Evolutionary conservation across 1,140 invertebrate species (phyloP).

Genomic region (Trissolcus basalis): DNA sequence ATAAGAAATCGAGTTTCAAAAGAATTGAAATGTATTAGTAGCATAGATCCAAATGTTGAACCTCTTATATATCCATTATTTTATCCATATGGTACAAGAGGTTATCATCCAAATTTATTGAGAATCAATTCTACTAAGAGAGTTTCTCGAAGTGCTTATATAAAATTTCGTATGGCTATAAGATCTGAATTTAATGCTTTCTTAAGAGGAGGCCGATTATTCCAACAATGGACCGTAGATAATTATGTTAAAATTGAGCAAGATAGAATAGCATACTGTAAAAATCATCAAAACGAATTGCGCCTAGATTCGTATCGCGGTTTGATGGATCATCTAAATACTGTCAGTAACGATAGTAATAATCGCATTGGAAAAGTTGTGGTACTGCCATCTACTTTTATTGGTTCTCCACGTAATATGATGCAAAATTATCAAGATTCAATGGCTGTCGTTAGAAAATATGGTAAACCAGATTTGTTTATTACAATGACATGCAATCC

Average conservation of each 20-base stretch:
- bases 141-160: too few relatives aligned
- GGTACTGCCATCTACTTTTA: conserved; percentile 72
- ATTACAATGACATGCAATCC: conserved; percentile 56
- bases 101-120: conserved; percentile 8
- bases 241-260: too few relatives aligned
- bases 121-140: conserved; percentile 1
- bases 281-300: background rate
- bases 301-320: background rate
- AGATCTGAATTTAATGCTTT: background rate
- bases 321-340: conserved; percentile 31
- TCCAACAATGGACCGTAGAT: too few relatives aligned
- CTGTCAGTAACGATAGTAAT: conserved; percentile 4
- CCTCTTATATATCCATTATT: background rate
- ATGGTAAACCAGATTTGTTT: too few relatives aligned
- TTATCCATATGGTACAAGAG: conserved; percentile 19
- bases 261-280: background rate
- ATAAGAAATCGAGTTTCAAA: background rate
- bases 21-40: background rate
- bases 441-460: too few relatives aligned
- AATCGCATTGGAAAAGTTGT: conserved; percentile 40
- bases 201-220: background rate
- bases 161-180: conserved; percentile 1
- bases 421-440: too few relatives aligned
- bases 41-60: conserved; percentile 12
- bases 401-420: conserved; percentile 55